Percentiles rank a stretch among this genome's conserved stretches.
These are phyloP conservation scores for Gallinago nigripennis DNA, from an alignment of 2,797 vertebrate species.

Conservation along the genomic window DNA sequence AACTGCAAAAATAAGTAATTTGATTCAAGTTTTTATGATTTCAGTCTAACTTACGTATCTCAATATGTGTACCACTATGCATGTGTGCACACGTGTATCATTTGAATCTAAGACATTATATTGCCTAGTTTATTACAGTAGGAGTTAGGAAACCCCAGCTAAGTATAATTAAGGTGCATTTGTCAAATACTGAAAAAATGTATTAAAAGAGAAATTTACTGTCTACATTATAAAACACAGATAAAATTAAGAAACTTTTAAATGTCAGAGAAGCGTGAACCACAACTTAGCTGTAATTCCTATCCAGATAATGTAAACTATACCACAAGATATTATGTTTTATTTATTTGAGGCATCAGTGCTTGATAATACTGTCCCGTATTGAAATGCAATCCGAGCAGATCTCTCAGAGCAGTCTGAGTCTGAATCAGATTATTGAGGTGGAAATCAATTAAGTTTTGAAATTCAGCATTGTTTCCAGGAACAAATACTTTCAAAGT, in stretches of 20 bases:
- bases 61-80: background rate
- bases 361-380: background rate
- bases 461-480: background rate
- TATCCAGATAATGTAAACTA: background rate
- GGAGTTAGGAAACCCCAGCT: background rate
- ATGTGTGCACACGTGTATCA: background rate
- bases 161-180: background rate
- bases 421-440: background rate
- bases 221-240: background rate
- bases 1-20: constrained; percentile 68
- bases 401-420: background rate
- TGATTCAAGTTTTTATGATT: background rate
- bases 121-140: background rate
- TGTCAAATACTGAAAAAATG: background rate
- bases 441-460: background rate
- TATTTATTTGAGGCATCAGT: background rate
- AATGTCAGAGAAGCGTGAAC: background rate
- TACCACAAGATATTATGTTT: background rate
- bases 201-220: background rate
- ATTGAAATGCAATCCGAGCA: background rate
- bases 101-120: background rate
- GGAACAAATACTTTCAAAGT: background rate
- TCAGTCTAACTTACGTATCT: background rate
- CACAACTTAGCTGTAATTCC: background rate
- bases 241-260: background rate